Evolutionary conservation across 2,113 vertebrate species (phyloP), one percentile per base, ranked within the genome.

Genomic region (Tursiops truncatus): DNA sequence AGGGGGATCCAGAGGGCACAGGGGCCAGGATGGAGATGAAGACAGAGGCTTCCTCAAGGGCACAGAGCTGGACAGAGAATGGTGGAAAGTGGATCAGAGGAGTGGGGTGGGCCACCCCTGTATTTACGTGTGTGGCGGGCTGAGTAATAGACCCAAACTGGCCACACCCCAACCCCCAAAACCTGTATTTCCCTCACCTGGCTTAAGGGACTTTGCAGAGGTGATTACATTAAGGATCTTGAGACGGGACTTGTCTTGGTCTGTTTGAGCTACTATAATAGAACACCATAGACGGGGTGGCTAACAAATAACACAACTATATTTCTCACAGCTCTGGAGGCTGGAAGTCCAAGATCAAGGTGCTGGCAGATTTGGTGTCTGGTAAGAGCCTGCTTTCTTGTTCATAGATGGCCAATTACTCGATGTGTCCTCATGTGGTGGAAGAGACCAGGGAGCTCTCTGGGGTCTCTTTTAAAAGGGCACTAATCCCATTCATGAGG

Each of bases 191-290:
- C 60, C 23, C 31, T 62, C 56, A 36, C 23, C 3, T 9, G 41
- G 53, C 23, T 68, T 28, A 71, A 62, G 67, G 68, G 47, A 26
- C 60, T 41, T 67, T 7, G n/a, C 71, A 77, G 70, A 28, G 31
- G 68, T 41, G 73, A 36, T 58, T 17, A 56, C 0, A 3, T 47
- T 8, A 36, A 20, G 38, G 15, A 2, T 38, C 38, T 70, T 8
- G 33, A 26, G 84, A 4, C 1, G 9, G 12, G 17, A 31, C 11
- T 38, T 33, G 56, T 76, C 56, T 26, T n/a, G 18, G 31, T 76
- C 70, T 2, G 0, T 63, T 25, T 20, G 4, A 12, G 28, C 20
- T 5, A 2, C 36, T 26, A 0, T 7, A 23, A 50, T 12, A 56
- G 47, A 38, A 65, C 18, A 18, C 38, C 56, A n/a, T 2, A 53